A percentile compares a stretch with the other conserved stretches of the same genome.
Conservation (phyloP, 2,113 vertebrate species). For the Strix aluco region DNA sequence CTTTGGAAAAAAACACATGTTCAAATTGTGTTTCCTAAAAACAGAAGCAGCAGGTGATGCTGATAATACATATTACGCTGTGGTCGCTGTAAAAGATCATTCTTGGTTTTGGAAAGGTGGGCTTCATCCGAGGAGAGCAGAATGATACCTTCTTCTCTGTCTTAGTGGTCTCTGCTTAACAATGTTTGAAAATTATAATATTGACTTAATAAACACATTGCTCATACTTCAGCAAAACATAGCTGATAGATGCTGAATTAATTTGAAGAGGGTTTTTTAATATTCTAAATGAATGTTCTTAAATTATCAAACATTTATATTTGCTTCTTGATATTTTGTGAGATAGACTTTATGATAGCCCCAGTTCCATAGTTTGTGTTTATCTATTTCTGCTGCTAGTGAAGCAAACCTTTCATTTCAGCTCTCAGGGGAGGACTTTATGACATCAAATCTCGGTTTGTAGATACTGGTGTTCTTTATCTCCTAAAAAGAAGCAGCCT, state of each 20-base stretch:
- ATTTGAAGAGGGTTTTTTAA: neutral
- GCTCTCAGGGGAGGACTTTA: neutral
- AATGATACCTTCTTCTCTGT: neutral
- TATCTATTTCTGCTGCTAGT: neutral
- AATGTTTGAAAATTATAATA: neutral
- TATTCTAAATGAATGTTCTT: neutral
- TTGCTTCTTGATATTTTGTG: neutral
- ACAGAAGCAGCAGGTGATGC: neutral
- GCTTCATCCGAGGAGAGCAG: neutral
- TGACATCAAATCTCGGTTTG: neutral
- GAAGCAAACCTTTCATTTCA: neutral
- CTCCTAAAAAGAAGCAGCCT: neutral
- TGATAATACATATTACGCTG: neutral
- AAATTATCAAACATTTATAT: neutral
- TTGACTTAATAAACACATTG: neutral
- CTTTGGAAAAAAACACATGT: neutral
- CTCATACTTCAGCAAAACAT: neutral
- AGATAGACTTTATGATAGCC: neutral
- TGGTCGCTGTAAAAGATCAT: neutral
- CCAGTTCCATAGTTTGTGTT: rapidly evolving
- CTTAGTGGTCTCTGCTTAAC: neutral
- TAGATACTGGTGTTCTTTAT: neutral
- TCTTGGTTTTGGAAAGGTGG: neutral
- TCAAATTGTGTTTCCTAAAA: neutral
- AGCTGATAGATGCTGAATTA: neutral